Evolutionary conservation across 1,140 invertebrate genomes (phyloP).

Genomic region (Luehdorfia chinensis): DNA sequence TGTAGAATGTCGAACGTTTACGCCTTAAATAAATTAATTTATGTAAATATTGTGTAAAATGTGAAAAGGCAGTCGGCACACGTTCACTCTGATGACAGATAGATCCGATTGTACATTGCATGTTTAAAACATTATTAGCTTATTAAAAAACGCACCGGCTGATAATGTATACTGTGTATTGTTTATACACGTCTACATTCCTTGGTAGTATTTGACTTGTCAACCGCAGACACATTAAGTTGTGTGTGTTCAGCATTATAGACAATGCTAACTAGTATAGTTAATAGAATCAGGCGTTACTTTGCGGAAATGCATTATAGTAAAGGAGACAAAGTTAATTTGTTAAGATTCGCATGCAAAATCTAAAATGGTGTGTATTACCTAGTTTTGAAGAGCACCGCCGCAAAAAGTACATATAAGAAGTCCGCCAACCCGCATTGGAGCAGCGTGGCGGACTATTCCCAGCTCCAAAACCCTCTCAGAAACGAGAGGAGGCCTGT

Average conservation of each 20-base stretch:
- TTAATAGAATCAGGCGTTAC: too few species aligned
- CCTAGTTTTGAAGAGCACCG: too few species aligned
- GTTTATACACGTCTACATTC: conserved; percentile 6
- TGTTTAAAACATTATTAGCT: conserved; percentile 2
- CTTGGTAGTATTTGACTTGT: not conserved
- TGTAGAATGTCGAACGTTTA: conserved; percentile 24
- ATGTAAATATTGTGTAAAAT: conserved; percentile 43
- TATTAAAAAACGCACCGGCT: not conserved
- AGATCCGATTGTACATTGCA: conserved; percentile 1
- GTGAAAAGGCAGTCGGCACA: conserved; percentile 15
- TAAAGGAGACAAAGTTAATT: too few species aligned
- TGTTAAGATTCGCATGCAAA: too few species aligned
- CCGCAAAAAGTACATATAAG: too few species aligned
- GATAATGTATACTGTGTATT: not conserved
- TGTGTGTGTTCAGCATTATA: not conserved
- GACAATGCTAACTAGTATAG: not conserved
- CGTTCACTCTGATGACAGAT: conserved; percentile 11
- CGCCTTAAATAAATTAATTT: conserved; percentile 46
- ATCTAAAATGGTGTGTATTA: too few species aligned
- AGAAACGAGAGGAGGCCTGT: too few species aligned
- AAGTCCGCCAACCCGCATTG: too few species aligned
- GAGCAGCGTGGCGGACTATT: too few species aligned
- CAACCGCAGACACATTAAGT: not conserved
- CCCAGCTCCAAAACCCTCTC: too few species aligned
- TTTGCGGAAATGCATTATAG: too few species aligned